Base-by-base conservation (phyloP, 2,113 vertebrate species). In the Phalacrocorax aristotelis region DNA sequence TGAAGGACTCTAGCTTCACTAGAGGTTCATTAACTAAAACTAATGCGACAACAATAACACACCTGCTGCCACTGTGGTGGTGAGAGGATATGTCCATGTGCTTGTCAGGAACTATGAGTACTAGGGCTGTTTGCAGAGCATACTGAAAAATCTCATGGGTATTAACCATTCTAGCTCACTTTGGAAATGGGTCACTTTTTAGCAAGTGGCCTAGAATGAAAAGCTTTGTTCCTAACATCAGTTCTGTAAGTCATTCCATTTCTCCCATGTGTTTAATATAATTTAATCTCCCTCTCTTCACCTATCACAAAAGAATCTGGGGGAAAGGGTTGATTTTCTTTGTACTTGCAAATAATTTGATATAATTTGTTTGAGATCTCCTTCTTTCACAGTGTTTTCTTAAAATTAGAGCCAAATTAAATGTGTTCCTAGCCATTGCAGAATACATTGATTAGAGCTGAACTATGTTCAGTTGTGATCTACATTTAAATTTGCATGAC, bases 401-500 rank as follows among this genome's bases (percentile, higher is more conserved):
- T 94, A 93, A 97, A 96, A 94, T 93, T 70, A 95, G 84, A 80
- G 64, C 22, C 55, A 93, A 97, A 93, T 88, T 95, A 95, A 94
- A 64, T 46, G 23, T 83, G 71, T 90, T 96, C 79, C 75, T 92
- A 92, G 71, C 60, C 68, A 86, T 44, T 85, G 78, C 84, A 91
- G 51, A 94, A 94, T 36, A 74, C 51, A 88, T 32, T 93, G 91
- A 96, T 96, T 96, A 83, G 75, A 83, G 48, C 15, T 94, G 79
- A 90, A 71, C 81, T 96, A 86, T 86, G 68, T 21, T 52, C 64
- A 60, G 84, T 83, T 94, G 60, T 88, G 84, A 70, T 93, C 94
- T 94, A 70, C 48, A 52, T 11, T 49, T 51, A 95, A 93, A 93
- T 94, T 90, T 94, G 38, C 60, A 64, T 89, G 93, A 91, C 93